Base-by-base conservation (phyloP, 1,140 invertebrate genomes). In the Scaptomyza hsui region DNA sequence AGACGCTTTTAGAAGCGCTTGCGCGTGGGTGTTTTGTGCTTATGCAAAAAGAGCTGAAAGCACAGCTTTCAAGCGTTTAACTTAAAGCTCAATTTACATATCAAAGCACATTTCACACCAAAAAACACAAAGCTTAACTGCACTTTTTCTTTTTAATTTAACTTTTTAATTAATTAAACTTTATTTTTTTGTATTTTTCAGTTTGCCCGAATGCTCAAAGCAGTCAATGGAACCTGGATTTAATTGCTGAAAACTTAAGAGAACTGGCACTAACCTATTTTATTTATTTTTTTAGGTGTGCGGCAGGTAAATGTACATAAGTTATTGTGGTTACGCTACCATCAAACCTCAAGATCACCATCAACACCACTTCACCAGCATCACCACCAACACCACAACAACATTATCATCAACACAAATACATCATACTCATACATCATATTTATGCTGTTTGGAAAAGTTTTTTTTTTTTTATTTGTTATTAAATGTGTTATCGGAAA, bases 1-100 rank as follows among this genome's bases (percentile, higher is more conserved):
- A 56, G 82, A 89, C 75, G 83, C 83, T 86, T 82, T 83, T 72
- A 42, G 32, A 52, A 52, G 64, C 74, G 81, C 64, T 65, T 72
- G 42, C 57, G 73, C 63, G 61, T 52, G 72, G 59, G 68, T 12
- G 59, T 67, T 47, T 2, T 12, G 3, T 37, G 4, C 3, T 1
- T 29, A 29, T 29, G 26, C 26, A 29, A 29, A 29, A 9, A n/a
- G 12, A 24, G 24, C 24, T 24, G 24, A 24, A 24, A 37, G 32
- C 32, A n/a, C 3, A 37, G 32, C 32, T 37, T 37, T 24, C 24
- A 4, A 24, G 24, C 6, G 24, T 18, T 37, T 19, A 0, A 16
- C 32, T 41, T 6, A 24, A 62, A 62, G 32, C 32, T 39, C 52
- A 0, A 16, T 29, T 26, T 9, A 62, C 53, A 49, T 49, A 60